phyloP scores from a whole-genome alignment of 1,140 invertebrate genomes.

The Drosophila littoralis region DNA sequence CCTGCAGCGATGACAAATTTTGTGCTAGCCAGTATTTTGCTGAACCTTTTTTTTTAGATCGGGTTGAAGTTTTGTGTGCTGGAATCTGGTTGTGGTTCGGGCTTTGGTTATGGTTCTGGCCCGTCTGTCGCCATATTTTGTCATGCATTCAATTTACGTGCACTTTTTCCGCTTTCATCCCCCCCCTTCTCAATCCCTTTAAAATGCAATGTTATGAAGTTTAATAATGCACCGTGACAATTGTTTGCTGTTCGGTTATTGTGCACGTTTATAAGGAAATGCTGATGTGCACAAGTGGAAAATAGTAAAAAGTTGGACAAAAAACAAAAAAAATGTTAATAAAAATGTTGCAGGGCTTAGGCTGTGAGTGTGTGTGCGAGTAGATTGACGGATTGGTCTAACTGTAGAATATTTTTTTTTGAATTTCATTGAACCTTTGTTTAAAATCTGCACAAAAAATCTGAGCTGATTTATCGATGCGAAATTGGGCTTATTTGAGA shows the following conservation, averaged over 20 bases:
- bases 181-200: not conserved
- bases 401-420: not conserved
- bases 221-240: slow-evolving; percentile 51
- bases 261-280: slow-evolving; percentile 32
- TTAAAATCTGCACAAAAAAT: not conserved
- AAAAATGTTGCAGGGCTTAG: slow-evolving; percentile 8
- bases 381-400: slow-evolving; percentile 5
- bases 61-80: slow-evolving; percentile 1
- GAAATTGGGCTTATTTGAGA: not conserved
- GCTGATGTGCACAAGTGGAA: slow-evolving; percentile 14
- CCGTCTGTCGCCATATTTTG: slow-evolving; percentile 47
- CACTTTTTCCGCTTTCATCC: slow-evolving; percentile 37
- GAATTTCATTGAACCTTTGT: not conserved
- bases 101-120: slow-evolving; percentile 1
- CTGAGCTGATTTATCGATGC: not conserved
- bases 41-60: slow-evolving; percentile 34
- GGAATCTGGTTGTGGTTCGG: slow-evolving; percentile 5
- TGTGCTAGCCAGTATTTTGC: slow-evolving; percentile 50
- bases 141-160: slow-evolving; percentile 54
- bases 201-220: slow-evolving; percentile 35
- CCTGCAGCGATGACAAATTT: slow-evolving; percentile 76
- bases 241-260: slow-evolving; percentile 38
- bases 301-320: not conserved
- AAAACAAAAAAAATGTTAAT: slow-evolving; percentile 3
- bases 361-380: not conserved